Conservation (phyloP, 2,888 invertebrate species). For the Syritta pipiens region DNA sequence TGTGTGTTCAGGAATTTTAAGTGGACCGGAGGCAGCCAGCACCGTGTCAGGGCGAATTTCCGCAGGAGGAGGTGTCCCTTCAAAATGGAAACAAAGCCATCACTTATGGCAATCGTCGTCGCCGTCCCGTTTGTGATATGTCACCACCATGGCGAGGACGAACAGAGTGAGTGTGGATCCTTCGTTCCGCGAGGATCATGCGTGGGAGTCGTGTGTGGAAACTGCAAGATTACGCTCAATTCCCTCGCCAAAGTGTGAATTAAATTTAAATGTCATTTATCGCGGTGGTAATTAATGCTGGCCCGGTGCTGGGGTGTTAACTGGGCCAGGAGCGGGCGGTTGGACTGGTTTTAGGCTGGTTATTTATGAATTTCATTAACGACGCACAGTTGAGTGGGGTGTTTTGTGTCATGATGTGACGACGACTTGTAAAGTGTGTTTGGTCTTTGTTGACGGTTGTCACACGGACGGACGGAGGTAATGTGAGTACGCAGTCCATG, state of each 20-base stretch:
- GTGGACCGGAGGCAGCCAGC: slow-evolving; percentile 56
- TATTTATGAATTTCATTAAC: slow-evolving; percentile 69
- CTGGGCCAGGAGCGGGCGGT: slow-evolving; percentile 17
- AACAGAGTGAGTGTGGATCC: slow-evolving; percentile 14
- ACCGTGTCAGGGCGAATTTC: slow-evolving; percentile 44
- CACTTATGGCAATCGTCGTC: slow-evolving; percentile 60
- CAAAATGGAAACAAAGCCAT: slow-evolving; percentile 67
- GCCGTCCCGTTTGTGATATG: slow-evolving; percentile 49
- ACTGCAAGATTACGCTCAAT: slow-evolving; percentile 58
- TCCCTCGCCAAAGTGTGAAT: slow-evolving; percentile 70
- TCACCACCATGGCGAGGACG: background rate
- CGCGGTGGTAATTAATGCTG: slow-evolving; percentile 69
- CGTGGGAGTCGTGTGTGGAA: slow-evolving; percentile 67
- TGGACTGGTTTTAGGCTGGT: slow-evolving; percentile 53
- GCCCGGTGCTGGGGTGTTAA: slow-evolving; percentile 47
- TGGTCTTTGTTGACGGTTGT: slow-evolving; percentile 29
- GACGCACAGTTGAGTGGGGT: slow-evolving; percentile 61
- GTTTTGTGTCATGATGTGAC: slow-evolving; percentile 66
- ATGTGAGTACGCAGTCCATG: slow-evolving; percentile 10
- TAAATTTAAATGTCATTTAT: slow-evolving; percentile 71
- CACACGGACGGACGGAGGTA: background rate
- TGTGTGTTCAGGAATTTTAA: slow-evolving; percentile 55
- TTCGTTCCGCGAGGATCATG: slow-evolving; percentile 52
- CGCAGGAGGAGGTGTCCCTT: slow-evolving; percentile 52
- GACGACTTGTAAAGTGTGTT: slow-evolving; percentile 61